Conservation (phyloP, 1,140 invertebrate species). For the Ceratoteleas bidentatus region DNA sequence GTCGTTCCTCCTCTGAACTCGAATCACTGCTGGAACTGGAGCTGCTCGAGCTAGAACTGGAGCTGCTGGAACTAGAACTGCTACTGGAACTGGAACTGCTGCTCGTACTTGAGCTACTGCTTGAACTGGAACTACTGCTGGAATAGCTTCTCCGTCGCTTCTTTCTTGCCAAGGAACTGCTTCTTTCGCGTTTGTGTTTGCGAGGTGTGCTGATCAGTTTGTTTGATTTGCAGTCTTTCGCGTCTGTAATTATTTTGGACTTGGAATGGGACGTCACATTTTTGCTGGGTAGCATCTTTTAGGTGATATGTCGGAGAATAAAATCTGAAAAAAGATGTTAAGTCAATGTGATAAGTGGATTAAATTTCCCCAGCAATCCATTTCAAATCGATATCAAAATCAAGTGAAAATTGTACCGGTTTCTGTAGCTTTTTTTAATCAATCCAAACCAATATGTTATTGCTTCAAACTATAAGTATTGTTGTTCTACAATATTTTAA, state of each 20-base stretch:
- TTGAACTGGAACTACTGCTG: slow-evolving; percentile 46
- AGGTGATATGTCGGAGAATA: too few relatives aligned
- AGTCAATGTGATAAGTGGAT: too few relatives aligned
- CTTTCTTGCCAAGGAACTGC: slow-evolving; percentile 13
- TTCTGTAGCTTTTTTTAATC: too few relatives aligned
- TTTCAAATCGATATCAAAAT: too few relatives aligned
- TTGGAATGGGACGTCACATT: slow-evolving; percentile 22
- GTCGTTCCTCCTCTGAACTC: slow-evolving; percentile 72
- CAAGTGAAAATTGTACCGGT: too few relatives aligned
- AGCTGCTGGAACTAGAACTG: slow-evolving; percentile 58
- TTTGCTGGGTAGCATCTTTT: slow-evolving; percentile 23
- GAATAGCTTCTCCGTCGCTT: slow-evolving; percentile 51
- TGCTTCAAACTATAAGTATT: too few relatives aligned
- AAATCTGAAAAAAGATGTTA: too few relatives aligned
- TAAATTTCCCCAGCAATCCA: too few relatives aligned
- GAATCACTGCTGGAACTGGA: slow-evolving; percentile 55
- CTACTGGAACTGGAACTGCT: slow-evolving; percentile 69
- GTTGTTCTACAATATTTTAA: too few relatives aligned
- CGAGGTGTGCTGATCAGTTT: slow-evolving; percentile 18
- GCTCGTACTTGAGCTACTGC: slow-evolving; percentile 69
- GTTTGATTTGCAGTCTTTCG: slow-evolving; percentile 36
- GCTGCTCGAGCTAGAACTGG: slow-evolving; percentile 55
- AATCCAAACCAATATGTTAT: too few relatives aligned
- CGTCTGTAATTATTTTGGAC: slow-evolving; percentile 18
- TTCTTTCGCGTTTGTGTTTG: slow-evolving; percentile 37